A percentile compares a stretch with the other conserved stretches of the same genome.
Evolutionary conservation across 1,140 invertebrate species (phyloP).

Genomic region (Ceratosolen solmsi): DNA sequence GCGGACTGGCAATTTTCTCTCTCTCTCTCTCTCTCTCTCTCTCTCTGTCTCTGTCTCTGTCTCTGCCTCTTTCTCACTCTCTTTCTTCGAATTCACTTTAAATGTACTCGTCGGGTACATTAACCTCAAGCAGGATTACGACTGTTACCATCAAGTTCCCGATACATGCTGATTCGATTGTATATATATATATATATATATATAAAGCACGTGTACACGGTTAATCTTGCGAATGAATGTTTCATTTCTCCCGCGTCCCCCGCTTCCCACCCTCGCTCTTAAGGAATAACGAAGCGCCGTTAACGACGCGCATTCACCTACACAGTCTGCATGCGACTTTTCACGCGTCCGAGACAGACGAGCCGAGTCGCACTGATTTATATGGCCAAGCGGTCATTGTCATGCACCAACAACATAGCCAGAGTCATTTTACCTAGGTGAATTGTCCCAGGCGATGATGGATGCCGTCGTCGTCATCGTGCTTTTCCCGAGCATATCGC

Average conservation of each 20-base stretch:
- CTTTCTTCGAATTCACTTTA: background rate
- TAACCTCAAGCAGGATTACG: constrained; percentile 68
- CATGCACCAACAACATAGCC: background rate
- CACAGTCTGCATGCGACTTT: constrained; percentile 50
- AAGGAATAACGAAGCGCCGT: constrained; percentile 62
- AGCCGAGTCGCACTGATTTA: constrained; percentile 60
- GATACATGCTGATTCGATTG: background rate
- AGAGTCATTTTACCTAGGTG: background rate
- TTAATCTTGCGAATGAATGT: constrained; percentile 23
- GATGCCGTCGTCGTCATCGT: constrained; percentile 17
- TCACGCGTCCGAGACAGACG: constrained; percentile 58
- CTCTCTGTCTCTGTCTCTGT: background rate
- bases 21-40: background rate
- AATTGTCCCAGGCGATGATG: constrained; percentile 18
- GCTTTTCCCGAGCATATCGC: constrained; percentile 17
- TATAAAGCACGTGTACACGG: background rate
- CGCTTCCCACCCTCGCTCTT: too few relatives aligned
- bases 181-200: too few relatives aligned
- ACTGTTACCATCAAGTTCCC: constrained; percentile 68
- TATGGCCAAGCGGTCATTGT: constrained; percentile 59
- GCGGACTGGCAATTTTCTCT: background rate
- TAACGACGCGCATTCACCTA: constrained; percentile 60
- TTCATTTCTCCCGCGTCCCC: constrained; percentile 56
- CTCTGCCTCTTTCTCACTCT: background rate
- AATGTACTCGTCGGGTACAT: constrained; percentile 40